A percentile compares a stretch with the other conserved stretches of the same genome.
Conservation (phyloP, 2,888 invertebrate genomes). For the Sphinx pinastri region DNA sequence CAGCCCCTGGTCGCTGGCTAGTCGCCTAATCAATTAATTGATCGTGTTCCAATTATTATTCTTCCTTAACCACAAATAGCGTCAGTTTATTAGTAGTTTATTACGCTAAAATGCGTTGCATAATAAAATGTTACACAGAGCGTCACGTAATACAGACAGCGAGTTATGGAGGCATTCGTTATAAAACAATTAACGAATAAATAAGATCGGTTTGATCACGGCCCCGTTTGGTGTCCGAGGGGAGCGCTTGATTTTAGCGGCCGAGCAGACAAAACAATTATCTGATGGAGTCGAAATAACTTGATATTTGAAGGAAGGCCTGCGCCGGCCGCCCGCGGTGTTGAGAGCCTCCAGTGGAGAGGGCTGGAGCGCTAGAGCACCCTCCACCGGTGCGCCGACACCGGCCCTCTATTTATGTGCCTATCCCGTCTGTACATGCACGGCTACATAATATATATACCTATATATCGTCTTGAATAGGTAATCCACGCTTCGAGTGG, state of each 20-base stretch:
- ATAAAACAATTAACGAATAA: conserved; percentile 1
- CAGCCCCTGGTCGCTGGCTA: no score
- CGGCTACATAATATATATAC: no score
- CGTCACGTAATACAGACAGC: background rate
- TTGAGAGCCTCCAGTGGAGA: conserved; percentile 16
- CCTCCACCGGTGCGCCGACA: conserved; percentile 13
- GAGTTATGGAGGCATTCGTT: background rate
- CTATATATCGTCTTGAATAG: conserved; percentile 4
- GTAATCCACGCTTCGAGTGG: background rate
- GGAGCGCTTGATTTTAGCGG: conserved; percentile 16
- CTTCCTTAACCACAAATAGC: background rate
- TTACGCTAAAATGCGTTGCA: background rate
- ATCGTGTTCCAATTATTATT: background rate
- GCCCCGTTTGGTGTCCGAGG: background rate
- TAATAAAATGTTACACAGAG: background rate
- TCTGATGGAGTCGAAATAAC: conserved; percentile 24
- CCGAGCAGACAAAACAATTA: conserved; percentile 13
- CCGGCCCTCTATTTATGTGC: conserved; percentile 13
- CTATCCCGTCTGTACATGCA: conserved; percentile 1
- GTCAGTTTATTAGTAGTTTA: background rate
- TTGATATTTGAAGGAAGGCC: conserved; percentile 19
- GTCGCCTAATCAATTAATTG: background rate
- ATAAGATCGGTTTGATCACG: conserved; percentile 6
- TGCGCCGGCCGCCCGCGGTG: conserved; percentile 7
- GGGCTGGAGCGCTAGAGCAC: conserved; percentile 13